Evolutionary conservation across 2,113 vertebrate genomes (phyloP), one percentile per base, ranked within the genome.

Genomic region (Brachypteracias leptosomus): DNA sequence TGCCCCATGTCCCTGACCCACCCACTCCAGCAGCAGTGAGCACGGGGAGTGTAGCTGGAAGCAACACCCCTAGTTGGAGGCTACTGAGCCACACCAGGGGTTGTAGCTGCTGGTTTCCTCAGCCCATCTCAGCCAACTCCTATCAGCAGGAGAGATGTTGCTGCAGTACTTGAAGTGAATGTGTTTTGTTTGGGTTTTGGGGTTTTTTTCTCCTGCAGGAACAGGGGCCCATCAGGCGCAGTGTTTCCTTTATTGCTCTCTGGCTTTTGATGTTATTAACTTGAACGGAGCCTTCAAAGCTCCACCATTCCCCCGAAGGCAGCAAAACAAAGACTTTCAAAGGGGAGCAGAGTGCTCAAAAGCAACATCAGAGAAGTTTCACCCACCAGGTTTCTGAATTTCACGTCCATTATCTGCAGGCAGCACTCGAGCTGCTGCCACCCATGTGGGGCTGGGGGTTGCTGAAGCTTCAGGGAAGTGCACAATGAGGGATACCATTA

Each of bases 351-450:
- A 17, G 28, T 8, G 33, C 38, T 78, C 55, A 55, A 42, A 70
- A 28, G 38, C 38, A 71, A 17, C 47, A 82, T 46, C 33, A 47
- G 16, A 42, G 14, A 25, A 6, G 11, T 26, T 49, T 40, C 55
- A 47, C n/a, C n/a, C 40, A 31, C 12, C 24, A 18, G 47, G 29
- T 31, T 76, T 55, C 55, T 35, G 42, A 61, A 63, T 26, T 42
- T 13, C 6, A 1, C 9, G 19, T 19, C 44, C 1, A 0, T 52
- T 33, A 58, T 11, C 49, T 8, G 14, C 57, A 71, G 47, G n/a
- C 62, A 83, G 54, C 22, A 10, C 54, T 54, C 62, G 6, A 31
- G 13, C 40, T 17, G 17, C n/a, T n/a, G n/a, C n/a, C n/a, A n/a
- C n/a, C n/a, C n/a, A n/a, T n/a, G n/a, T n/a, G n/a, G n/a, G n/a